phyloP scores from a whole-genome alignment of 1,140 invertebrate species.

The Rhyzopertha dominica region DNA sequence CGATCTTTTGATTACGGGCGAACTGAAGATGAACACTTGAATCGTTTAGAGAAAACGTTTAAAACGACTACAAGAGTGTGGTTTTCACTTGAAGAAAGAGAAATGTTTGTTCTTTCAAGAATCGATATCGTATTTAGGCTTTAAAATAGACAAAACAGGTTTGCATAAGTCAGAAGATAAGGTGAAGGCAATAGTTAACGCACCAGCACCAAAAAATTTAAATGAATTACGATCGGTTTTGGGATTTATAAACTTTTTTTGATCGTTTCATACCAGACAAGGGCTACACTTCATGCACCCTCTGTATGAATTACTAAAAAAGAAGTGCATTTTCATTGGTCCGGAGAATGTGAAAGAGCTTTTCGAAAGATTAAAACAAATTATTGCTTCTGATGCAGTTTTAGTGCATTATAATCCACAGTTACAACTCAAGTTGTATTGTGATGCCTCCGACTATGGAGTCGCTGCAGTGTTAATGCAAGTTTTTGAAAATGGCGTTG shows the following conservation, averaged over 20 bases:
- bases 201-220: conserved; percentile 26
- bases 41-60: conserved; percentile 10
- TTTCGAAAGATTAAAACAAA: conserved; percentile 33
- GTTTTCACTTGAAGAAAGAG: conserved; percentile 24
- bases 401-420: conserved; percentile 29
- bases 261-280: conserved; percentile 35
- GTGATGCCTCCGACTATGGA: conserved; percentile 28
- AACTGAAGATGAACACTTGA: conserved; percentile 24
- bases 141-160: conserved; percentile 34
- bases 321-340: conserved; percentile 43
- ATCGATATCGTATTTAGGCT: conserved; percentile 35
- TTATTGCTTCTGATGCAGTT: conserved; percentile 29
- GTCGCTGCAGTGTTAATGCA: conserved; percentile 30
- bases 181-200: conserved; percentile 38
- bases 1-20: conserved; percentile 38
- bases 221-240: conserved; percentile 36
- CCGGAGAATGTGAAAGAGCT: conserved; percentile 21
- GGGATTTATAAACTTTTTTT: conserved; percentile 41
- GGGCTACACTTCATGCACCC: no score
- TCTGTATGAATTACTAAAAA: conserved; percentile 36
- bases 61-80: conserved; percentile 28
- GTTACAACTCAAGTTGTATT: conserved; percentile 25
- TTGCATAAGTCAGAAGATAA: conserved; percentile 35
- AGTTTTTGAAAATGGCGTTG: conserved; percentile 30
- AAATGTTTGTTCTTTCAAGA: conserved; percentile 33